Percentiles rank a stretch among this genome's conserved stretches.
phyloP scores from a whole-genome alignment of 2,888 invertebrate genomes.

The Willowsia nigromaculata region DNA sequence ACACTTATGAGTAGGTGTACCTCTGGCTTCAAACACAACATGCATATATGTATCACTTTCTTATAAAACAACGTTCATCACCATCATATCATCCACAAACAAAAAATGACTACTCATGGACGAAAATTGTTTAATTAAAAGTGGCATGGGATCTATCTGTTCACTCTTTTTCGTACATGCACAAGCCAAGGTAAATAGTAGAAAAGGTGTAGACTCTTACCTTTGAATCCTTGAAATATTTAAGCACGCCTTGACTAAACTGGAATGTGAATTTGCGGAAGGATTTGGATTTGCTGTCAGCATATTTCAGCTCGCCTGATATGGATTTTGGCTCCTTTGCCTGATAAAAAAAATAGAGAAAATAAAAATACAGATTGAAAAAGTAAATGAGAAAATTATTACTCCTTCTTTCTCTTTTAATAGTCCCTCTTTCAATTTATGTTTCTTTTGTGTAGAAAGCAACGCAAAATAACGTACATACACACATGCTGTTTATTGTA shows the following conservation, averaged over 20 bases:
- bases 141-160: not conserved
- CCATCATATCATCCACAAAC: not conserved
- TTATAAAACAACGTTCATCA: not conserved
- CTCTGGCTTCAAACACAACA: no score
- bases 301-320: constrained; percentile 89
- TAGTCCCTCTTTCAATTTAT: not conserved
- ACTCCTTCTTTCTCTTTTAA: not conserved
- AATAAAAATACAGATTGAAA: constrained; percentile 38
- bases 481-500: not conserved
- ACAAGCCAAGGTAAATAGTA: not conserved
- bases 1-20: not conserved
- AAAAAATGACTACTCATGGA: constrained; percentile 23
- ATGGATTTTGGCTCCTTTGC: constrained; percentile 84
- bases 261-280: constrained; percentile 90
- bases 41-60: not conserved
- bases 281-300: constrained; percentile 87
- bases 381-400: constrained; percentile 19
- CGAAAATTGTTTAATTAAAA: constrained; percentile 63
- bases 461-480: not conserved
- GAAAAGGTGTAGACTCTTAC: constrained; percentile 80
- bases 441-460: not conserved
- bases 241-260: constrained; percentile 88
- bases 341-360: constrained; percentile 79
- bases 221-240: constrained; percentile 87
- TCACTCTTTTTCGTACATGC: not conserved